These are phyloP conservation scores for Nothobranchius furzeri DNA, from an alignment of 2,113 vertebrate species.

Conservation along the genomic window DNA sequence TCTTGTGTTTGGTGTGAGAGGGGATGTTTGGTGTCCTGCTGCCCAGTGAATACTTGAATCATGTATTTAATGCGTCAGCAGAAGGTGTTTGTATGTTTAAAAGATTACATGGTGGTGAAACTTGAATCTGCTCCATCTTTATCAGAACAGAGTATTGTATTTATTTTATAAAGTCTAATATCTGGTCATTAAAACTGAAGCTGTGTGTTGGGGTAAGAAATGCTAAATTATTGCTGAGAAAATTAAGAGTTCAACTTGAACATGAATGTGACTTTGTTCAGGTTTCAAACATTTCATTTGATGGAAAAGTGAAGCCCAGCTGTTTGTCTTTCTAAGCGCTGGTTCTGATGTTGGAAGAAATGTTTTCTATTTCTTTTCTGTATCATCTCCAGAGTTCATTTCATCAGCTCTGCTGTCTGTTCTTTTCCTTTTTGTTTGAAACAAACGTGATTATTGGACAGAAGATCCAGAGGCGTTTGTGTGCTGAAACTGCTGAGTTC, in stretches of 20 bases:
- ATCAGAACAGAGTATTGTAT: background rate
- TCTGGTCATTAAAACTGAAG: too few species aligned
- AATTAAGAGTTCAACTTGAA: too few species aligned
- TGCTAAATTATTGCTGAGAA: too few species aligned
- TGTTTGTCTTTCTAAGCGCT: background rate
- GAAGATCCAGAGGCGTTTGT: background rate
- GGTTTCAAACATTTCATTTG: too few species aligned
- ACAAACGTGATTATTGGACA: too few species aligned
- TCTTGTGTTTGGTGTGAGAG: too few species aligned
- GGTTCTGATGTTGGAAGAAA: background rate
- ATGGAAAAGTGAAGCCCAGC: too few species aligned
- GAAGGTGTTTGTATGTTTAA: too few species aligned
- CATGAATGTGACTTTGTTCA: too few species aligned
- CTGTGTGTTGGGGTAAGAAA: too few species aligned
- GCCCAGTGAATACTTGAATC: background rate
- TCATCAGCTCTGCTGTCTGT: too few species aligned
- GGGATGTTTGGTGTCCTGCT: background rate
- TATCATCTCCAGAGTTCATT: background rate
- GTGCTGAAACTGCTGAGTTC: slow-evolving; percentile 26
- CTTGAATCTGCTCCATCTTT: background rate
- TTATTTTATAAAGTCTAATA: background rate
- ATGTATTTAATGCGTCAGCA: background rate
- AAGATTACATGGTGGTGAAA: too few species aligned
- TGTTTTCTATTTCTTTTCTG: background rate
- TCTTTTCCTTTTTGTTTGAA: background rate